Conservation (phyloP, 2,113 vertebrate genomes). For the Nycticorax nycticorax region DNA sequence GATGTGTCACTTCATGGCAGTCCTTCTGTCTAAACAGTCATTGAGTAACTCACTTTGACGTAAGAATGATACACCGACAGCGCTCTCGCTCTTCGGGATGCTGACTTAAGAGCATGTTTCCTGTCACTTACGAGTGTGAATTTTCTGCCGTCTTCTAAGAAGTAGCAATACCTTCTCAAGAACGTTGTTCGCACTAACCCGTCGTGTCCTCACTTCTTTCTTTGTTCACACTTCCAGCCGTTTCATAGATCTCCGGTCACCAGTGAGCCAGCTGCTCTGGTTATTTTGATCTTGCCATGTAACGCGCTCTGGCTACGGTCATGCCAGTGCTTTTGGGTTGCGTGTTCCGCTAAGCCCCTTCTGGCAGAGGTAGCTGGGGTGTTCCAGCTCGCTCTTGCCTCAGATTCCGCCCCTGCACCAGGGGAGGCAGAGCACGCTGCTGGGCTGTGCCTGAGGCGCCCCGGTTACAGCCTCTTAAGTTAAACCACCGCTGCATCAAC, state of each 20-base stretch:
- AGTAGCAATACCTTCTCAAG: constrained; percentile 45
- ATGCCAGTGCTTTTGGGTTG: background rate
- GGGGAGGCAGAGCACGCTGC: accelerated
- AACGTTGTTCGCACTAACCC: background rate
- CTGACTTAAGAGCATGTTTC: background rate
- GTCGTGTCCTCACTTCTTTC: background rate
- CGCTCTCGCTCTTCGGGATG: background rate
- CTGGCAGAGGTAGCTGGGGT: background rate
- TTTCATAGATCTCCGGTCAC: background rate
- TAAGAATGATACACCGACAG: background rate
- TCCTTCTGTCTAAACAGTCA: background rate
- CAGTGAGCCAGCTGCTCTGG: background rate
- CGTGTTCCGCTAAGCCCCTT: background rate
- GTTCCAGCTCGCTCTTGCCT: background rate
- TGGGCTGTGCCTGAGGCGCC: background rate
- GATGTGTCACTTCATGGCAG: constrained; percentile 60
- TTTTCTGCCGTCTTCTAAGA: background rate
- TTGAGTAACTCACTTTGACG: background rate
- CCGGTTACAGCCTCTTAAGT: background rate
- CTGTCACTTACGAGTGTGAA: background rate
- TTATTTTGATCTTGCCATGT: background rate
- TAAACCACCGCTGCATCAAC: accelerated
- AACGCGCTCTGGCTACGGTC: background rate
- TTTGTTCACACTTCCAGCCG: background rate
- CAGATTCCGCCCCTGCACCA: background rate